phyloP scores from a whole-genome alignment of 2,797 vertebrate genomes.

The Dendrocincla fuliginosa region DNA sequence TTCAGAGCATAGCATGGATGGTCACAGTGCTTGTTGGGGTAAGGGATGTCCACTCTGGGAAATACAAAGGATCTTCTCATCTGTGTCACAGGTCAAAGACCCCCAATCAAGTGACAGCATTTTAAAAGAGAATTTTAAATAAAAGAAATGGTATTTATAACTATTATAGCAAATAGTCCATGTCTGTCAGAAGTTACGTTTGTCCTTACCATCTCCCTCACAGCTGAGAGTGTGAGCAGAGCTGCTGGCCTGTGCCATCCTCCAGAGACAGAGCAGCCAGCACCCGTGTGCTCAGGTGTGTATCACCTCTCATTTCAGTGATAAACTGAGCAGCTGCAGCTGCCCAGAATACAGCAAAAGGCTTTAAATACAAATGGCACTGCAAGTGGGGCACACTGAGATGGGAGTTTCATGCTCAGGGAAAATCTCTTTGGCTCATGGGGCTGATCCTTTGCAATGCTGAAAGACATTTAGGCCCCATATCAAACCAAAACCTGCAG shows the following conservation, averaged over 20 bases:
- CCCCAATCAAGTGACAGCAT: not conserved
- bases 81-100: not conserved
- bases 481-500: not conserved
- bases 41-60: not conserved
- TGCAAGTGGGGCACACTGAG: not conserved
- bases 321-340: not conserved
- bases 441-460: not conserved
- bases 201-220: not conserved
- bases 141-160: not conserved
- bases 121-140: not conserved
- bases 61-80: not conserved
- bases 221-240: not conserved
- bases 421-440: accelerated
- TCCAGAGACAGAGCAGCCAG: not conserved
- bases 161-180: not conserved
- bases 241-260: accelerated
- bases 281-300: accelerated
- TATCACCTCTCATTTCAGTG: not conserved
- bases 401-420: accelerated
- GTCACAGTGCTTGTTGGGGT: not conserved
- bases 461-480: not conserved
- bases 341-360: not conserved
- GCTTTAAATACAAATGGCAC: not conserved
- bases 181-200: not conserved
- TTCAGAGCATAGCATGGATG: not conserved